These are phyloP conservation scores for Calameuta idolon DNA, from an alignment of 2,888 invertebrate genomes.

Conservation along the genomic window DNA sequence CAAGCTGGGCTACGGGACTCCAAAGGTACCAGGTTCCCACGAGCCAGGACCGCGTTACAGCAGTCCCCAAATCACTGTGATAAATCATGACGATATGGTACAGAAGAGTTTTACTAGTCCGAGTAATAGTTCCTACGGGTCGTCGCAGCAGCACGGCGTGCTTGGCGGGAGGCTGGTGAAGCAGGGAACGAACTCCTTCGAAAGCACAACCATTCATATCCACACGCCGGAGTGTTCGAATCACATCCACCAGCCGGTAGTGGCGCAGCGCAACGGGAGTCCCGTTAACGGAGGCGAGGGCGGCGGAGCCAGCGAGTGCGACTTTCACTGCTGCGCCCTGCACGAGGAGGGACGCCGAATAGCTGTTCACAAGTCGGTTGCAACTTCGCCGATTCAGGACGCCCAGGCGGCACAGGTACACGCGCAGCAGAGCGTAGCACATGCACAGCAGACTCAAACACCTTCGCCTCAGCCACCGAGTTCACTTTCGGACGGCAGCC, in stretches of 20 bases:
- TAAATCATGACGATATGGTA: conserved; percentile 89
- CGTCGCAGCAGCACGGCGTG: conserved; percentile 41
- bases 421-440: conserved; percentile 55
- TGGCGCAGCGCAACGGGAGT: conserved; percentile 72
- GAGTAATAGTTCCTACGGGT: conserved; percentile 62
- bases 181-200: conserved; percentile 73
- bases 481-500: conserved; percentile 65
- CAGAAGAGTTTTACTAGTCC: conserved; percentile 66
- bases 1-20: conserved; percentile 68
- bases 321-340: conserved; percentile 94
- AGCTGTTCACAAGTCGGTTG: conserved; percentile 91
- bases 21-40: conserved; percentile 66
- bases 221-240: conserved; percentile 86
- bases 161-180: conserved; percentile 68
- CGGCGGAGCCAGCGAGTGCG: conserved; percentile 79
- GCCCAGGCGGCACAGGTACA: conserved; percentile 70
- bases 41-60: conserved; percentile 68
- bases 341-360: conserved; percentile 94
- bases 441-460: conserved; percentile 65
- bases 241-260: conserved; percentile 77
- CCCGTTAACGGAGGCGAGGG: conserved; percentile 72
- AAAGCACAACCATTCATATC: conserved; percentile 81
- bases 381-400: conserved; percentile 93
- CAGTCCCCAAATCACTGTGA: conserved; percentile 92
- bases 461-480: conserved; percentile 74